phyloP scores from a whole-genome alignment of 2,888 invertebrate genomes.

The Hypsopygia costalis region DNA sequence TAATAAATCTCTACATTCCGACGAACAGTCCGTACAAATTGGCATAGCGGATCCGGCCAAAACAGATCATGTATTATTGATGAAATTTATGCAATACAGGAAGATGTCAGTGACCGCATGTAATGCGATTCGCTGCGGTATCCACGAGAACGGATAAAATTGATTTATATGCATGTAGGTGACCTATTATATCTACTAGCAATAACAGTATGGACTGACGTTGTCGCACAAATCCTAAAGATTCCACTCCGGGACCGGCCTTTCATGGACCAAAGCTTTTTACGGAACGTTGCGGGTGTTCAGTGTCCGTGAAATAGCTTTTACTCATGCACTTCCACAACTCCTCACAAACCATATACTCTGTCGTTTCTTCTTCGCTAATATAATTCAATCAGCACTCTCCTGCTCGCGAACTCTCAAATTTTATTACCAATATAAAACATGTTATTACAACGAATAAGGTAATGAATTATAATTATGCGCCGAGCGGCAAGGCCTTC shows the following conservation, averaged over 20 bases:
- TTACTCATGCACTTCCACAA: slow-evolving; percentile 29
- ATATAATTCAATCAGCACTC: slow-evolving; percentile 19
- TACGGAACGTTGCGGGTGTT: slow-evolving; percentile 26
- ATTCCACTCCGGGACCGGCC: slow-evolving; percentile 19
- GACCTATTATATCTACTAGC: slow-evolving; percentile 25
- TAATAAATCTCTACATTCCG: slow-evolving; percentile 11
- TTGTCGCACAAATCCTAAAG: slow-evolving; percentile 24
- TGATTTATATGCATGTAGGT: slow-evolving; percentile 52
- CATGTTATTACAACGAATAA: slow-evolving; percentile 42
- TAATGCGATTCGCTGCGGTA: slow-evolving; percentile 65
- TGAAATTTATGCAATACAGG: slow-evolving; percentile 56
- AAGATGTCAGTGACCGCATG: slow-evolving; percentile 69
- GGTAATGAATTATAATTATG: slow-evolving; percentile 71
- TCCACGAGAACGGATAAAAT: slow-evolving; percentile 61
- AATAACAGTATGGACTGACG: slow-evolving; percentile 24
- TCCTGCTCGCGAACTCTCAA: slow-evolving; percentile 2
- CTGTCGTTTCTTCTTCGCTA: slow-evolving; percentile 17
- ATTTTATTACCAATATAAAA: slow-evolving; percentile 28
- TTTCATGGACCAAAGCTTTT: slow-evolving; percentile 25
- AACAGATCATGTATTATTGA: slow-evolving; percentile 26
- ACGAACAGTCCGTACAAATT: slow-evolving; percentile 8
- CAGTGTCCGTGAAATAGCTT: slow-evolving; percentile 35
- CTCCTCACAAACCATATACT: slow-evolving; percentile 18
- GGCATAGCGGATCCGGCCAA: slow-evolving; percentile 11
- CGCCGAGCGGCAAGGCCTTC: slow-evolving; percentile 35